Percentiles rank a stretch among this genome's conserved stretches.
These are phyloP conservation scores for Halcyon leucocephala DNA, from an alignment of 2,797 vertebrate genomes.

Conservation along the genomic window DNA sequence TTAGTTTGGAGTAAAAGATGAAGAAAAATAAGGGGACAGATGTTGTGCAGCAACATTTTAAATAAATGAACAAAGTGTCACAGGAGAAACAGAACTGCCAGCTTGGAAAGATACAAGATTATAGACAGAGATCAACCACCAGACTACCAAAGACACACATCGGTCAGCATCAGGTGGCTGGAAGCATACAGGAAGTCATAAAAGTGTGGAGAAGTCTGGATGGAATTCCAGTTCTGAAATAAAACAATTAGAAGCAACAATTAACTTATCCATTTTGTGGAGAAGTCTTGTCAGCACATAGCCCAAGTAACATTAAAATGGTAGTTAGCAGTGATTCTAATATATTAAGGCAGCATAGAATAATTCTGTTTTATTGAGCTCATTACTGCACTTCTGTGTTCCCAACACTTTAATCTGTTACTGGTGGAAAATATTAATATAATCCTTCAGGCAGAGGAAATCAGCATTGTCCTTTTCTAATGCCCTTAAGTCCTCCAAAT, in stretches of 20 bases:
- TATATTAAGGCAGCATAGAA: not conserved
- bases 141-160: not conserved
- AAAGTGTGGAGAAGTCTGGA: not conserved
- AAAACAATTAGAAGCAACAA: constrained; percentile 13
- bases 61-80: not conserved
- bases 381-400: constrained; percentile 15
- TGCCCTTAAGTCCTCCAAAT: not conserved
- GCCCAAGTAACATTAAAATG: not conserved
- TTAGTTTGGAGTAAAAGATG: not conserved
- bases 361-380: constrained; percentile 50
- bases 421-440: constrained; percentile 25
- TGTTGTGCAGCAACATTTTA: not conserved
- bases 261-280: not conserved
- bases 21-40: not conserved
- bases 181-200: not conserved
- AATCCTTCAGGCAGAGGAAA: constrained; percentile 21
- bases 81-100: not conserved
- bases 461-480: not conserved
- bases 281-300: not conserved
- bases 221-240: not conserved
- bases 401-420: constrained; percentile 1
- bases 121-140: not conserved
- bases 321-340: not conserved
- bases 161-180: not conserved
- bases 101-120: not conserved